Conservation (phyloP, 2,797 vertebrate species). For the Lophura swinhoii region DNA sequence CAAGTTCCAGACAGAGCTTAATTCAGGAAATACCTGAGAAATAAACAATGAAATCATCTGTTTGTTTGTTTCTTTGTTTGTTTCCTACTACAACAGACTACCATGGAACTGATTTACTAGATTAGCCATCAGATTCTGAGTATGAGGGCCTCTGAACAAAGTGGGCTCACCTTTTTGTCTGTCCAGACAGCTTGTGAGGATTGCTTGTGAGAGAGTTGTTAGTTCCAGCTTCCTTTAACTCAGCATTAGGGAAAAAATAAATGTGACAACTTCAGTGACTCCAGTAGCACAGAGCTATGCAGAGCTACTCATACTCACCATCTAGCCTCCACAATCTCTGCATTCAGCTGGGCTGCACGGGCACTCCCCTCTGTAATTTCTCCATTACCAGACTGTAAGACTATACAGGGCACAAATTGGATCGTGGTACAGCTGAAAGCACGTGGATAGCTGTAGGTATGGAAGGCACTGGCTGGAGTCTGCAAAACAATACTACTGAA, state of each 20-base stretch:
- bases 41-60: background rate
- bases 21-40: background rate
- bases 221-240: background rate
- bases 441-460: background rate
- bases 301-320: background rate
- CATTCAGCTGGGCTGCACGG: background rate
- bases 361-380: background rate
- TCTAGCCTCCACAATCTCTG: background rate
- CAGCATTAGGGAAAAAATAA: background rate
- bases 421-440: background rate
- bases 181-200: background rate
- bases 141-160: background rate
- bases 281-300: background rate
- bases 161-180: background rate
- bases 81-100: background rate
- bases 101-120: background rate
- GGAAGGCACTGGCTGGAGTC: background rate
- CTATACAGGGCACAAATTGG: background rate
- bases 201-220: background rate
- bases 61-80: background rate
- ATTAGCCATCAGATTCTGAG: background rate
- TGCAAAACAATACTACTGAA: slow-evolving; percentile 30
- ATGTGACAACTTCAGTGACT: background rate
- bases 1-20: background rate
- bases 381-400: background rate